Evolutionary conservation across 2,888 invertebrate genomes (phyloP).

Genomic region (Himalopsyche japonica): DNA sequence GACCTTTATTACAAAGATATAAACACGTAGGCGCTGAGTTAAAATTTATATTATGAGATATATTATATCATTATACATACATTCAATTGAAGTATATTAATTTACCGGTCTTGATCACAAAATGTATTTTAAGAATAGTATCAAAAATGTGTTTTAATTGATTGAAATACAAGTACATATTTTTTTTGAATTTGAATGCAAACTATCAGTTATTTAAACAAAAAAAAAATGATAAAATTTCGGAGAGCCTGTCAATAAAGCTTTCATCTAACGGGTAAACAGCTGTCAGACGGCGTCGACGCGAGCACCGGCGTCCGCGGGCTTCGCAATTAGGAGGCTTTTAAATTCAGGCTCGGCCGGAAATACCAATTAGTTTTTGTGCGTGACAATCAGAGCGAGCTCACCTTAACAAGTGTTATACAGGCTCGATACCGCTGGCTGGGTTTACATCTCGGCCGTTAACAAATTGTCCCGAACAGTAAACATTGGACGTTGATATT

Average conservation of each 20-base stretch:
- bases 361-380: conserved; percentile 30
- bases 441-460: neutral
- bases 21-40: too few relatives aligned
- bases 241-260: neutral
- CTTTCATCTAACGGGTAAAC: neutral
- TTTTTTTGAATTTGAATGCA: too few relatives aligned
- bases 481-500: neutral
- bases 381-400: conserved; percentile 7
- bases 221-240: neutral
- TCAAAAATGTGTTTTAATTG: too few relatives aligned
- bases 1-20: too few relatives aligned
- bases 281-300: neutral
- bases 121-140: too few relatives aligned
- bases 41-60: too few relatives aligned
- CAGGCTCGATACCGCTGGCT: neutral
- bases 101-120: too few relatives aligned
- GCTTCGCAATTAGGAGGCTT: conserved; percentile 28
- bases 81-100: too few relatives aligned
- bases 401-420: neutral
- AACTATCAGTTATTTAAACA: neutral
- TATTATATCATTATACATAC: too few relatives aligned
- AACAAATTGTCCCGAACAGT: neutral
- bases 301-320: neutral
- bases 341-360: conserved; percentile 10
- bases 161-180: too few relatives aligned